A percentile compares a stretch with the other conserved stretches of the same genome.
Conservation (phyloP, 2,113 vertebrate species). For the Lycocorax pyrrhopterus region DNA sequence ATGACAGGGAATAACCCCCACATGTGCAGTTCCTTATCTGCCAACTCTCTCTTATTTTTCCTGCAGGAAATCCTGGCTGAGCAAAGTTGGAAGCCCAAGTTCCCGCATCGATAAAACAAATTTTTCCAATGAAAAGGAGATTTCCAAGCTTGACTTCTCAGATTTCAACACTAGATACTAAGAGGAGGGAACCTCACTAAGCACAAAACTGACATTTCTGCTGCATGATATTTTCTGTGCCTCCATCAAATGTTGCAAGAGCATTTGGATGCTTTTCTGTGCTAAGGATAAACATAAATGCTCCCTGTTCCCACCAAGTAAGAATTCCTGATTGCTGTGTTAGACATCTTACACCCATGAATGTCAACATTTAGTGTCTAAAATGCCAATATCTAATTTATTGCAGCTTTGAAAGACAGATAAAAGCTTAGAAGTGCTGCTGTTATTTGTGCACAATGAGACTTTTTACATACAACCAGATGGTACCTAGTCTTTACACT, state of each 20-base stretch:
- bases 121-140: conserved; percentile 84
- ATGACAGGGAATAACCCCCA: background rate
- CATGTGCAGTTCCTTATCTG: background rate
- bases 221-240: background rate
- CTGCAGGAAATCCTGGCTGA: conserved; percentile 87
- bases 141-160: conserved; percentile 81
- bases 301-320: background rate
- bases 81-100: conserved; percentile 84
- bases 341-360: background rate
- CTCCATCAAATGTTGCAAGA: background rate
- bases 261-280: background rate
- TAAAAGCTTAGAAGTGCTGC: background rate
- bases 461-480: background rate
- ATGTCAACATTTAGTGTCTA: background rate
- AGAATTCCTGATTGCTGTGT: background rate
- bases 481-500: background rate
- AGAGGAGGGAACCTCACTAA: background rate
- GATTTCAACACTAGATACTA: conserved; percentile 86
- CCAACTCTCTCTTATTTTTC: background rate
- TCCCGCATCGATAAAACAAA: conserved; percentile 80
- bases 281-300: background rate
- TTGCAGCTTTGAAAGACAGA: background rate
- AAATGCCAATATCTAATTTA: background rate
- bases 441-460: background rate
- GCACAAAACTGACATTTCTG: background rate